A percentile compares a stretch with the other conserved stretches of the same genome.
Conservation (phyloP, 2,113 vertebrate genomes). For the Ailuropoda melanoleuca region DNA sequence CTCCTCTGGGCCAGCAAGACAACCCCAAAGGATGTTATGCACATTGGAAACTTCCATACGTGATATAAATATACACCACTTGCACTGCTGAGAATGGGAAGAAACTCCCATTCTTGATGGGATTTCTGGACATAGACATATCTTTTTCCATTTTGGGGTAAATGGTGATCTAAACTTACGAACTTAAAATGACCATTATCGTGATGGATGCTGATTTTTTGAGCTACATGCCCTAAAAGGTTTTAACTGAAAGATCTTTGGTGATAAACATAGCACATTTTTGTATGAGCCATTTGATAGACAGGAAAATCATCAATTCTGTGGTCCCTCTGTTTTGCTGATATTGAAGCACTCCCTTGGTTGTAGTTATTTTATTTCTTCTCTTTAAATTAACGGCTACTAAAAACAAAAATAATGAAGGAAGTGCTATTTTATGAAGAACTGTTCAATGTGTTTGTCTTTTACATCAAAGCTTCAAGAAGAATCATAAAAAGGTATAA, state of each 20-base stretch:
- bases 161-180: neutral
- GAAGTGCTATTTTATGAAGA: constrained; percentile 8
- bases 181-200: neutral
- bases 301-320: neutral
- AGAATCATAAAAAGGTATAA: neutral
- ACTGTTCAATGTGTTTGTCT: neutral
- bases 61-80: fast-evolving
- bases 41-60: neutral
- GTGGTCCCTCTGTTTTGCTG: neutral
- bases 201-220: neutral
- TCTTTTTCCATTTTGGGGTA: neutral
- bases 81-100: neutral
- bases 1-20: neutral
- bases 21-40: neutral
- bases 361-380: neutral
- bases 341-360: neutral
- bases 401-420: neutral
- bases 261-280: neutral
- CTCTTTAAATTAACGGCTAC: neutral
- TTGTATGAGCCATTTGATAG: neutral
- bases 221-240: neutral
- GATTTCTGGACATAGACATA: neutral
- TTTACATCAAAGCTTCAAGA: constrained; percentile 5
- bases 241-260: neutral
- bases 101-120: neutral